Evolutionary conservation across 1,140 invertebrate species (phyloP).

Genomic region (Eciton burchellii): DNA sequence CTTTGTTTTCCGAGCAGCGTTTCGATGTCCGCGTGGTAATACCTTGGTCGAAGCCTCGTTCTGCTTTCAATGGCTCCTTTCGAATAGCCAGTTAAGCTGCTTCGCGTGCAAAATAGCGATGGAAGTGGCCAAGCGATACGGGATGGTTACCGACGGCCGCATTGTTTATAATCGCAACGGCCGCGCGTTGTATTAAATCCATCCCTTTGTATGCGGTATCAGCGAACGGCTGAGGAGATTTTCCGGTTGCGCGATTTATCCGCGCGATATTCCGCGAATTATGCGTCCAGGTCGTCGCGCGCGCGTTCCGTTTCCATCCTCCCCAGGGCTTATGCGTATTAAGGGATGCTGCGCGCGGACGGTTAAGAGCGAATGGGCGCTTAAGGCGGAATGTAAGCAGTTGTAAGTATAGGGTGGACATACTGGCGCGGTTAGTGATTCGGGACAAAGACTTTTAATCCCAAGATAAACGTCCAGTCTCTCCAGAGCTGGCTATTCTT

Average conservation of each 20-base stretch:
- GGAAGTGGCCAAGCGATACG: not conserved
- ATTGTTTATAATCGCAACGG: conserved; percentile 70
- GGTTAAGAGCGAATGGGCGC: conserved; percentile 21
- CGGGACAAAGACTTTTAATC: conserved; percentile 55
- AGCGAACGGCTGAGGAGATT: conserved; percentile 49
- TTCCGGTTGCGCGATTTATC: conserved; percentile 68
- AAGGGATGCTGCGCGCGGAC: not conserved
- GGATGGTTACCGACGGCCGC: conserved; percentile 28
- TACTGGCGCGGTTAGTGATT: conserved; percentile 12
- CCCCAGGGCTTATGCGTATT: conserved; percentile 17
- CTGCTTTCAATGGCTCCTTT: conserved; percentile 53
- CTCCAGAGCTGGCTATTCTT: not conserved
- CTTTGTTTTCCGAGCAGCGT: not conserved
- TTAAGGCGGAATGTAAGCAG: conserved; percentile 16
- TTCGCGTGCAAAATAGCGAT: conserved; percentile 53
- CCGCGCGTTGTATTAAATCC: conserved; percentile 64
- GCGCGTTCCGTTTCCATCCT: conserved; percentile 1
- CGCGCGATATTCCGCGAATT: conserved; percentile 63
- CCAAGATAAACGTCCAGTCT: conserved; percentile 13
- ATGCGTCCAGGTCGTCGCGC: conserved; percentile 31
- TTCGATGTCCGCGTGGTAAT: not conserved
- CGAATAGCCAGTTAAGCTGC: conserved; percentile 27
- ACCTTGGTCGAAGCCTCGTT: not conserved
- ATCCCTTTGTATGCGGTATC: conserved; percentile 64
- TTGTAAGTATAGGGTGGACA: conserved; percentile 5